A percentile compares a stretch with the other conserved stretches of the same genome.
These are phyloP conservation scores for Trogon surrucura DNA, from an alignment of 2,113 vertebrate genomes.

Conservation along the genomic window DNA sequence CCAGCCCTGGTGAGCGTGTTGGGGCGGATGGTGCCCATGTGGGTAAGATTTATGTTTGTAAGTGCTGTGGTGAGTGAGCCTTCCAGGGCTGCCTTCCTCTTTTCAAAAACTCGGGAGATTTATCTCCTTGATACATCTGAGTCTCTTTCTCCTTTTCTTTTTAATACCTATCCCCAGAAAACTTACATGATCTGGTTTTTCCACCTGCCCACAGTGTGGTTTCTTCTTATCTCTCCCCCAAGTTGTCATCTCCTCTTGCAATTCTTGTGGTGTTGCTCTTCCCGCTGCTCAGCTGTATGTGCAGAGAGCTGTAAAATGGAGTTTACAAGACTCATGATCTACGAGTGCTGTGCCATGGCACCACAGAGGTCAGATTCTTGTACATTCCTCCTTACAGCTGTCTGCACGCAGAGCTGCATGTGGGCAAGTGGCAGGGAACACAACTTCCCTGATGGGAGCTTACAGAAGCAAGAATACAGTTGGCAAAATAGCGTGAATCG, in stretches of 20 bases:
- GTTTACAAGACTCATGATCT: slow-evolving; percentile 3
- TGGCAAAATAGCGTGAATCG: background rate
- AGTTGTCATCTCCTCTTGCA: background rate
- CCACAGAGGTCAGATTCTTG: background rate
- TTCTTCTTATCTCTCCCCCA: background rate
- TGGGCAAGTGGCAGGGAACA: background rate
- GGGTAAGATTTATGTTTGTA: slow-evolving; percentile 30
- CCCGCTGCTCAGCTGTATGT: slow-evolving; percentile 13
- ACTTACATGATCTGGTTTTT: background rate
- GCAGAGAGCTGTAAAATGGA: slow-evolving; percentile 29
- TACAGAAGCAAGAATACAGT: background rate
- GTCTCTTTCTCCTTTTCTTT: background rate
- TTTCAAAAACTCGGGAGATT: slow-evolving; percentile 19
- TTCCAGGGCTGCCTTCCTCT: slow-evolving; percentile 6
- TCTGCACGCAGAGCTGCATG: background rate
- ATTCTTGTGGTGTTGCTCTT: background rate
- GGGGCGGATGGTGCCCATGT: slow-evolving; percentile 41
- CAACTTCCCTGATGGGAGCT: background rate
- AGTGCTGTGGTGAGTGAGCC: slow-evolving; percentile 31
- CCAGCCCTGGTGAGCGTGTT: background rate
- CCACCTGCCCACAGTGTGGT: background rate
- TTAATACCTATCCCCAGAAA: background rate
- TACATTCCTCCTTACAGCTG: background rate
- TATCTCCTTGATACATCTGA: background rate
- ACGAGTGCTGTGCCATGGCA: background rate